Conservation (phyloP, 2,797 vertebrate genomes). For the Sarcoramphus papa region DNA sequence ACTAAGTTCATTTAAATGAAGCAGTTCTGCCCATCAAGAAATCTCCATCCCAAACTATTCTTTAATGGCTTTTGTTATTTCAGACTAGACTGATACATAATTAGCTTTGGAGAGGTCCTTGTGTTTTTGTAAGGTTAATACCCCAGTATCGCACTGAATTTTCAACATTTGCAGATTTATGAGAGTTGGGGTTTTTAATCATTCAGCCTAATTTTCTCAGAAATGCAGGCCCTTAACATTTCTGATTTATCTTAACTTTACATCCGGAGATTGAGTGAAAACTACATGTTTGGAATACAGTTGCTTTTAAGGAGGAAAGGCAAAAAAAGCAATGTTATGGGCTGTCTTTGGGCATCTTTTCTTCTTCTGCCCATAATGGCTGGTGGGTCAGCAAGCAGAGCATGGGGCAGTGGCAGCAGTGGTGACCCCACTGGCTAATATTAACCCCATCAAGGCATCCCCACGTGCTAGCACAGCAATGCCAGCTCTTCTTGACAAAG, state of each 20-base stretch:
- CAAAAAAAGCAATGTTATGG: not conserved
- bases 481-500: not conserved
- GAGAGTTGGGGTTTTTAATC: slow-evolving; percentile 3
- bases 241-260: slow-evolving; percentile 1
- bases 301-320: not conserved
- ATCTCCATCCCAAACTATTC: not conserved
- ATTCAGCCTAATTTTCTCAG: not conserved
- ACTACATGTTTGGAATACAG: not conserved
- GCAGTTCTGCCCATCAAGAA: not conserved
- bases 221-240: not conserved
- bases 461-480: not conserved
- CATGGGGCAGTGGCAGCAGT: not conserved
- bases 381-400: not conserved
- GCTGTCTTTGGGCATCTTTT: not conserved
- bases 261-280: not conserved
- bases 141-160: not conserved
- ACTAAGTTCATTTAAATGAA: slow-evolving; percentile 4
- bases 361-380: not conserved
- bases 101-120: slow-evolving; percentile 23
- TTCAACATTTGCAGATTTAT: not conserved
- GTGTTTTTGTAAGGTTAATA: slow-evolving; percentile 17
- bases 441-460: not conserved
- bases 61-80: slow-evolving; percentile 32
- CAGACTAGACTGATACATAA: not conserved
- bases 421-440: not conserved